These are phyloP conservation scores for Metaphire vulgaris DNA, from an alignment of 1,140 invertebrate genomes.

Conservation along the genomic window DNA sequence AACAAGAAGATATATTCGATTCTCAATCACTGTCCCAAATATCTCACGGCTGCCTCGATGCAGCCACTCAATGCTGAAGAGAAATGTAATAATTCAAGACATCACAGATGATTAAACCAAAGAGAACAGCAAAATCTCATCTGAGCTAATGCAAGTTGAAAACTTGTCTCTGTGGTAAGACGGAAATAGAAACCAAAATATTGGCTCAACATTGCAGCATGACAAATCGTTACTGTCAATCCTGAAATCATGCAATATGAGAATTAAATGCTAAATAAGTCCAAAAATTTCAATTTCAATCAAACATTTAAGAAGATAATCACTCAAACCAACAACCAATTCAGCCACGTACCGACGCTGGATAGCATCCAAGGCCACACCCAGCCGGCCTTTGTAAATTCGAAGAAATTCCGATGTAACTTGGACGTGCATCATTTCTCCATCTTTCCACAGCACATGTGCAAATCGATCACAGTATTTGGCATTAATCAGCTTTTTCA, in stretches of 20 bases:
- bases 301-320: no score
- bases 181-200: no score
- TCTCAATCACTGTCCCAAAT: conserved; percentile 52
- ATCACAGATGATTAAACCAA: not conserved
- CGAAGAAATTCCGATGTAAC: conserved; percentile 49
- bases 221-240: no score
- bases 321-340: no score
- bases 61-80: conserved; percentile 48
- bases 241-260: no score
- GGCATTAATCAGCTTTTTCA: conserved; percentile 43
- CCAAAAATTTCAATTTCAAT: no score
- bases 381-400: conserved; percentile 45
- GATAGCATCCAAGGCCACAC: conserved; percentile 36
- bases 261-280: no score
- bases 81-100: conserved; percentile 16
- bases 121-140: no score
- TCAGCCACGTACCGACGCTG: conserved; percentile 39
- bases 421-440: conserved; percentile 49
- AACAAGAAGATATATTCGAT: conserved; percentile 50
- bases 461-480: conserved; percentile 52
- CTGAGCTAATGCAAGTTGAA: no score
- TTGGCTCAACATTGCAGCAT: no score
- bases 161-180: no score
- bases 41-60: conserved; percentile 49
- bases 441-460: conserved; percentile 50